Evolutionary conservation across 2,113 vertebrate genomes (phyloP).

Genomic region (Tricholaema leucomelas): DNA sequence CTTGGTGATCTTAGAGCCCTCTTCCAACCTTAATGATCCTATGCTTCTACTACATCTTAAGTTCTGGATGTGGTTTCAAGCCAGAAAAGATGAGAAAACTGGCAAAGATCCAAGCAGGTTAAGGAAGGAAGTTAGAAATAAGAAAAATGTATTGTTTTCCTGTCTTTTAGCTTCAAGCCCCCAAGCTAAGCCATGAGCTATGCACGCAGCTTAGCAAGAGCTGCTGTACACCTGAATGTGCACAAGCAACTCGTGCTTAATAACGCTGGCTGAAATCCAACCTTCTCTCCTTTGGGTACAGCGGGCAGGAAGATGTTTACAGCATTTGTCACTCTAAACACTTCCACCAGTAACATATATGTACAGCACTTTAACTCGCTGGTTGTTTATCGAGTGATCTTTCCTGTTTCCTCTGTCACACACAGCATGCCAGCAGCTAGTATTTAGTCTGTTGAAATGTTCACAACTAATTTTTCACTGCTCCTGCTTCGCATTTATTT

Average conservation of each 20-base stretch:
- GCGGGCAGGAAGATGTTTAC: not conserved
- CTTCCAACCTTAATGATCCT: too few species aligned
- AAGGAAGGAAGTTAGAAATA: not conserved
- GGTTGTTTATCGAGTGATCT: not conserved
- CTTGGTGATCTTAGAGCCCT: too few species aligned
- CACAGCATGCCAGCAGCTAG: not conserved
- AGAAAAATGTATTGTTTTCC: not conserved
- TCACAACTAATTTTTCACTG: not conserved
- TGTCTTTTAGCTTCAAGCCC: not conserved
- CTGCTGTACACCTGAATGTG: not conserved
- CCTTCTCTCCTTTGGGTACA: not conserved
- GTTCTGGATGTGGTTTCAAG: not conserved
- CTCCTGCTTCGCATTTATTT: slow-evolving; percentile 39
- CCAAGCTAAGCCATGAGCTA: not conserved
- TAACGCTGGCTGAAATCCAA: not conserved
- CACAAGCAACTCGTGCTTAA: not conserved
- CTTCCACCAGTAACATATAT: not conserved
- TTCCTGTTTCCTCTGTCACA: not conserved
- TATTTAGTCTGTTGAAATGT: slow-evolving; percentile 13
- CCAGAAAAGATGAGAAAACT: not conserved
- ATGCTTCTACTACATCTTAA: not conserved
- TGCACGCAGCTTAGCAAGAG: not conserved
- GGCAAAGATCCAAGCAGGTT: not conserved
- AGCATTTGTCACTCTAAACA: not conserved
- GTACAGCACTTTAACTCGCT: not conserved